A percentile compares a stretch with the other conserved stretches of the same genome.
These are phyloP conservation scores for Pelodytes ibericus DNA, from an alignment of 2,797 vertebrate species.

Conservation along the genomic window DNA sequence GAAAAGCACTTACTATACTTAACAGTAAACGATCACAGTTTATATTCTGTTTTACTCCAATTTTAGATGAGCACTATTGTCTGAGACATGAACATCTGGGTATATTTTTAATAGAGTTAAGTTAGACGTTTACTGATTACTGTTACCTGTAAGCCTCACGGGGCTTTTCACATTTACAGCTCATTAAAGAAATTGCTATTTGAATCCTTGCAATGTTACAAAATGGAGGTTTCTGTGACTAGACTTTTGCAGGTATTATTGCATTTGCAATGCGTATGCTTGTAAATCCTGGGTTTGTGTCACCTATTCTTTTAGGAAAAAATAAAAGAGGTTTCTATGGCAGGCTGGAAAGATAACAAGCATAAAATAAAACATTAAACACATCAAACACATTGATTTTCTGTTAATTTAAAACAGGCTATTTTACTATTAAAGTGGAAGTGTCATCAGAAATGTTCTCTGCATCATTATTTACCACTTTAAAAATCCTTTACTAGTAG, in stretches of 20 bases:
- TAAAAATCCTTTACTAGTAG: no score
- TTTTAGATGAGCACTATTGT: neutral
- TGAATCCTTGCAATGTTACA: neutral
- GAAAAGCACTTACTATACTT: constrained; percentile 5
- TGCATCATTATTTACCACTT: no score
- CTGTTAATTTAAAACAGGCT: no score
- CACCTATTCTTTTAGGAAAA: no score
- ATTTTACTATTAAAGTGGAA: no score
- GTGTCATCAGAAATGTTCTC: no score
- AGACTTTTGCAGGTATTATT: neutral
- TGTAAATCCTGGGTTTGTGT: no score
- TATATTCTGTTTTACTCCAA: neutral
- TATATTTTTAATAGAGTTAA: neutral
- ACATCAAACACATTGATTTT: no score
- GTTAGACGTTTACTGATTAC: neutral
- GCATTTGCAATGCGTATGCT: no score
- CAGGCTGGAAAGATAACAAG: no score
- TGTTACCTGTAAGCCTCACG: neutral
- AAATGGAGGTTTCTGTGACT: neutral
- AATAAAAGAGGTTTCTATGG: no score
- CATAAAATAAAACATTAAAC: no score
- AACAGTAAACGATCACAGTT: neutral
- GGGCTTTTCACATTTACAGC: neutral
- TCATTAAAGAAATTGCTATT: neutral
- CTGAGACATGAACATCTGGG: neutral